Conservation (phyloP, 2,797 vertebrate genomes). For the Pachyuromys duprasi region DNA sequence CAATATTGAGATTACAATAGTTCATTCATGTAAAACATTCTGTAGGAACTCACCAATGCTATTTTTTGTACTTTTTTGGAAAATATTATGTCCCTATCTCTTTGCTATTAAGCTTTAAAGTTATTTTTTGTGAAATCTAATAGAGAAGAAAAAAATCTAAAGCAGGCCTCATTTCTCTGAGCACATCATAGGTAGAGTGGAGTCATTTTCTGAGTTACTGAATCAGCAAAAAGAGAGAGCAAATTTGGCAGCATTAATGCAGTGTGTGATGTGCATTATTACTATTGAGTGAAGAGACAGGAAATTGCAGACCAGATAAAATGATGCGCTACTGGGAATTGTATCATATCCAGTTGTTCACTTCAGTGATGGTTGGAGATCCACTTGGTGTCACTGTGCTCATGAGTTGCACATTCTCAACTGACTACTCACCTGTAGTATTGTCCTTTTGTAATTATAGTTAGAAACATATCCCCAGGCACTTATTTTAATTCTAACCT, state of each 20-base stretch:
- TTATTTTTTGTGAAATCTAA: constrained; percentile 30
- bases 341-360: background rate
- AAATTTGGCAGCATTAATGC: background rate
- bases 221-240: constrained; percentile 54
- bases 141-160: constrained; percentile 30
- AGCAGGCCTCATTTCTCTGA: background rate
- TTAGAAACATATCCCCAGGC: background rate
- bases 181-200: background rate
- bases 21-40: background rate
- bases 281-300: constrained; percentile 50
- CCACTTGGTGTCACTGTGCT: background rate
- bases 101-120: constrained; percentile 16
- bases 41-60: background rate
- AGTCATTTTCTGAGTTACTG: constrained; percentile 28
- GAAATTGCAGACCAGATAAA: constrained; percentile 57
- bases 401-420: background rate
- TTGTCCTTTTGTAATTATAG: constrained; percentile 14
- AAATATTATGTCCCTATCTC: background rate
- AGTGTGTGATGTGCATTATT: constrained; percentile 45
- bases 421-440: background rate
- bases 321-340: background rate
- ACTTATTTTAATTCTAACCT: background rate
- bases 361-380: constrained; percentile 23
- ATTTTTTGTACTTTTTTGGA: constrained; percentile 7
- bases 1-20: constrained; percentile 1